Base-by-base conservation (phyloP, 2,797 vertebrate species). In the Halcyon chelicuti region DNA sequence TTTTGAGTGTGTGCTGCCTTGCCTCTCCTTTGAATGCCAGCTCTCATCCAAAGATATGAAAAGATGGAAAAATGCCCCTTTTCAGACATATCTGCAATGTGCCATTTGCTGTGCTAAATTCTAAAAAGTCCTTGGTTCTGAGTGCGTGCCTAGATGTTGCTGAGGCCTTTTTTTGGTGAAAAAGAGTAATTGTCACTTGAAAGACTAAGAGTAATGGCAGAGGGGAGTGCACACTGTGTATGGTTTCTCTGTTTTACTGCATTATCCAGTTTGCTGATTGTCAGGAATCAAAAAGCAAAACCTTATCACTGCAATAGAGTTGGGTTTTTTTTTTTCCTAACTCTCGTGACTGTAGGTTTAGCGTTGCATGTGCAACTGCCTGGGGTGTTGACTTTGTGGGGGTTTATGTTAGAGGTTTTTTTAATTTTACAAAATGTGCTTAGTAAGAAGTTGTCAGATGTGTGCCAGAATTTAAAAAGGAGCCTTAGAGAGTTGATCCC, bases 1-100 rank as follows among this genome's bases (percentile, higher is more conserved):
- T 79, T 94, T 82, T 67, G 77, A 90, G 58, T 78, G 31, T 31
- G 18, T 77, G 14, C 65, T 74, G 78, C 77, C 20, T 82, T 94
- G 72, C 72, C 54, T 86, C 42, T 68, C 37, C 23, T 86, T 91
- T 88, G 35, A 91, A 91, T 96, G 89, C 63, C 47, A 19, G 39
- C 72, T 88, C 74, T 87, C 76, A 86, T 91, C 66, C 93, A 91
- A 80, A 95, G 93, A 93, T 63, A 92, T 51, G 72, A 83, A 91
- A 91, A 44, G 75, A 31, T 54, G 51, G 78, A 68, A 91, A 94
- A 95, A 83, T 93, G 61, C 75, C 66, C 57, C 39, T 77, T 92
- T 89, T 93, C 81, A 94, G 62, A 57, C 73, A 44, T 88, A 58
- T 88, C 94, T 89, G 40, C 76, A 67, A 26, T 1, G 9, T 92